Percentiles rank a stretch among this genome's conserved stretches.
Evolutionary conservation across 2,888 invertebrate genomes (phyloP).

Genomic region (Adineta ricciae): DNA sequence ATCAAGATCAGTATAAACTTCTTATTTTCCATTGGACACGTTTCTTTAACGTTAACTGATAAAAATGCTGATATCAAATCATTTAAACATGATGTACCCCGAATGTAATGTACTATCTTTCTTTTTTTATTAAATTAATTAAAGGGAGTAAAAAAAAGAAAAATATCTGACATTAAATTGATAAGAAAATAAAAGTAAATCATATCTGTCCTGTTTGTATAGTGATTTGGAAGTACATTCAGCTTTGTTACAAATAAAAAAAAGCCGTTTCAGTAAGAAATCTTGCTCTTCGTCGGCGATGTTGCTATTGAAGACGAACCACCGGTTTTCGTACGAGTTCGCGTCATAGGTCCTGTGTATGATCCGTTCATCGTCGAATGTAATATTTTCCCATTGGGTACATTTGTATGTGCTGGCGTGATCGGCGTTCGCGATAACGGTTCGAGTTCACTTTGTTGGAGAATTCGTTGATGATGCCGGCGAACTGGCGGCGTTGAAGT

Average conservation of each 20-base stretch:
- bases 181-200: not conserved
- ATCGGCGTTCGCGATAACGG: not conserved
- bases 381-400: not conserved
- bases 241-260: not conserved
- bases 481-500: not conserved
- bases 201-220: not conserved
- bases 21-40: no score
- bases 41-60: no score
- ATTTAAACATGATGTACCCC: not conserved
- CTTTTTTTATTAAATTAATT: not conserved
- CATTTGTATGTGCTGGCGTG: not conserved
- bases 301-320: not conserved
- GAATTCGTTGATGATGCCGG: not conserved
- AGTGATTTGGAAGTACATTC: not conserved
- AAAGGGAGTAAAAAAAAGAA: not conserved
- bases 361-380: not conserved
- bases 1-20: no score
- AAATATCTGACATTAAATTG: not conserved
- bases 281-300: not conserved
- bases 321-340: not conserved
- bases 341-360: not conserved
- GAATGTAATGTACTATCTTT: not conserved
- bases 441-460: not conserved
- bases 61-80: no score
- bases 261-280: not conserved